These are phyloP conservation scores for Felis chaus DNA, from an alignment of 2,113 vertebrate genomes.

Conservation along the genomic window DNA sequence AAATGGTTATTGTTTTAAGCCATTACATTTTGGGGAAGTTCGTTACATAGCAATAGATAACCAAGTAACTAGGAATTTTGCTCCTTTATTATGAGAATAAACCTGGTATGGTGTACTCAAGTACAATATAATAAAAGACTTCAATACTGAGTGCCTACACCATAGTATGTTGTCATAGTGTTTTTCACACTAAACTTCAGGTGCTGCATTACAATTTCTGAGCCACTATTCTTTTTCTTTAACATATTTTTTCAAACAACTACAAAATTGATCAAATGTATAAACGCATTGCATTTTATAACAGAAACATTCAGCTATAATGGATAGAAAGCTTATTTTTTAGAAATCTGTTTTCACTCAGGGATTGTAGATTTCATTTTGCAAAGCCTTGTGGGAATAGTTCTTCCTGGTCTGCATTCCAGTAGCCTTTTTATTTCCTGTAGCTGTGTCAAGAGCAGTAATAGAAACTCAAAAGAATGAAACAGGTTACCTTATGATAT, in stretches of 20 bases:
- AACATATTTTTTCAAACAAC: conserved; percentile 56
- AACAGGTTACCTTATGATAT: conserved; percentile 83
- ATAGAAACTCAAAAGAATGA: conserved; percentile 80
- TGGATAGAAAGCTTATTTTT: conserved; percentile 79
- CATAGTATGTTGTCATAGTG: not conserved
- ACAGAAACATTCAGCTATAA: conserved; percentile 68
- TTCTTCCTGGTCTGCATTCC: conserved; percentile 85
- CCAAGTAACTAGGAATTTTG: not conserved
- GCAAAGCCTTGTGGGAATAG: conserved; percentile 85
- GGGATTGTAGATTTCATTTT: conserved; percentile 83
- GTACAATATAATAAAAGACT: not conserved
- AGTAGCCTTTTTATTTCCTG: conserved; percentile 87
- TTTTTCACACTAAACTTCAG: conserved; percentile 58
- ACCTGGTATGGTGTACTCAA: not conserved
- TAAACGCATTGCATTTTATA: conserved; percentile 75
- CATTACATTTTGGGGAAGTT: not conserved
- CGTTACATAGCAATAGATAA: not conserved
- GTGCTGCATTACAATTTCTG: conserved; percentile 21
- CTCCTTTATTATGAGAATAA: not conserved
- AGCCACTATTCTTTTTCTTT: conserved; percentile 19
- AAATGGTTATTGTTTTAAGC: not conserved
- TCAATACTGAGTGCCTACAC: not conserved
- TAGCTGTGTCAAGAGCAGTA: conserved; percentile 84
- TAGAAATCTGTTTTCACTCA: conserved; percentile 86
- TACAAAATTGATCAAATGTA: conserved; percentile 66